These are phyloP conservation scores for Babylonia areolata DNA, from an alignment of 1,140 invertebrate genomes.

Conservation along the genomic window DNA sequence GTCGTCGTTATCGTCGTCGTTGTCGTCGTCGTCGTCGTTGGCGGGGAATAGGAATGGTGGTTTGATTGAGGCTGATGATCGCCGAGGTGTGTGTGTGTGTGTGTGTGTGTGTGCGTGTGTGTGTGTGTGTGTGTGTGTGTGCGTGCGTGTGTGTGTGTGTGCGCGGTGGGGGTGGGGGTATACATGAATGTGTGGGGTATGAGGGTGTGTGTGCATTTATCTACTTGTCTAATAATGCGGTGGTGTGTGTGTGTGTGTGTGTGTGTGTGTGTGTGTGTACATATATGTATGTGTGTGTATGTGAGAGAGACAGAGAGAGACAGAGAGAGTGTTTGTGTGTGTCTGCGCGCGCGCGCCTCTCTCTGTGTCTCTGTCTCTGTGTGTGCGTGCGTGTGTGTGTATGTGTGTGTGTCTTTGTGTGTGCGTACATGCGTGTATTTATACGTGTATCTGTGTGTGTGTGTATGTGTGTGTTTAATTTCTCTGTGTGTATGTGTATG, in stretches of 20 bases:
- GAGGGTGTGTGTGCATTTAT: not conserved
- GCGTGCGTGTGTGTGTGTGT: slow-evolving; percentile 12
- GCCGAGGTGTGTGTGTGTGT: not conserved
- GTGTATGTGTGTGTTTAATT: not conserved
- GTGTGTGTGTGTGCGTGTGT: slow-evolving; percentile 9
- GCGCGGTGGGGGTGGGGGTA: too few species aligned
- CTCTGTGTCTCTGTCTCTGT: not conserved
- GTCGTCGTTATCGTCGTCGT: not conserved
- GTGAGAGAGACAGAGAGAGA: too few species aligned
- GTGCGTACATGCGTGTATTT: slow-evolving; percentile 4
- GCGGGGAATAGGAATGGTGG: not conserved
- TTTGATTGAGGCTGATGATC: too few species aligned
- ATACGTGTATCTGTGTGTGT: not conserved
- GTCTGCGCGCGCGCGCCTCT: not conserved
- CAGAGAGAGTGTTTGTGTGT: not conserved
- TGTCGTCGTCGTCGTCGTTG: not conserved
- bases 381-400: not conserved
- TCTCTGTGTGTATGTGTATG: slow-evolving; percentile 14
- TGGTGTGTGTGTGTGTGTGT: slow-evolving; percentile 11
- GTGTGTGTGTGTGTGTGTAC: slow-evolving; percentile 3
- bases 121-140: slow-evolving; percentile 6
- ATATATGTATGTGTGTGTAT: slow-evolving; percentile 14
- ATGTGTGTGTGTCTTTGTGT: slow-evolving; percentile 13
- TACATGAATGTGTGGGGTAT: not conserved
- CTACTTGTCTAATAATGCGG: too few species aligned